Evolutionary conservation across 2,888 invertebrate species (phyloP), one percentile per base, ranked within the genome.

Genomic region (Nomada fucata): DNA sequence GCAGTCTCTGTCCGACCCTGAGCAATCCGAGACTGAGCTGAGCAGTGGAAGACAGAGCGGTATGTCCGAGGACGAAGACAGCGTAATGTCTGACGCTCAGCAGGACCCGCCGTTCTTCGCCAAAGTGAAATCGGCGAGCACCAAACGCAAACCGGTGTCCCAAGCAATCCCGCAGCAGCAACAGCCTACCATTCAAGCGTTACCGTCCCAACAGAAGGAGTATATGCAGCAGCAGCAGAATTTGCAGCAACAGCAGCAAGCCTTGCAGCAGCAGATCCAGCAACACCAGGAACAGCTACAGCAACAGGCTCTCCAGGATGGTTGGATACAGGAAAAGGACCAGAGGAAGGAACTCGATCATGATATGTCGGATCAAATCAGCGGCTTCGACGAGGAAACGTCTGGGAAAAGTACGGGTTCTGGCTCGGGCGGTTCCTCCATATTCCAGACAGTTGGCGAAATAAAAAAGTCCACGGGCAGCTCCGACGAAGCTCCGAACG

Each of bases 361-460:
- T 18, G 96, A 96, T 88, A 94, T 95, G 80, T 94, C 95, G 13
- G 96, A 96, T 86, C 94, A 95, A 77, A 94, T 95, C 82, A 94
- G 94, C 29, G 95, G 94, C 88, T 83, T 85, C n/a, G 96, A 96
- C 91, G 95, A 95, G 81, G 96, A 96, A 89, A 94, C 95, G 60
- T 94, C 94, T 0, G 95, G 95, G 64, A 96, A 96, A 88, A 95
- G 95, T 78, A 94, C 94, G 4, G 96, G 96, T 61, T 95, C 94
- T 59, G 94, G 95, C 84, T 96, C 96, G 50, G 96, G 95, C n/a
- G 95, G 95, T 0, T 95, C 95, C 0, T 94, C 94, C 7, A 94
- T 97, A 63, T 97, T 97, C 93, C 96, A 96, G 7, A 97, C 97
- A 0, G 95, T 97, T 2, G 97, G 97, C 26, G 97, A 97, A 83